Evolutionary conservation across 2,888 invertebrate genomes (phyloP).

Genomic region (Scaptomyza cyrtandrae): DNA sequence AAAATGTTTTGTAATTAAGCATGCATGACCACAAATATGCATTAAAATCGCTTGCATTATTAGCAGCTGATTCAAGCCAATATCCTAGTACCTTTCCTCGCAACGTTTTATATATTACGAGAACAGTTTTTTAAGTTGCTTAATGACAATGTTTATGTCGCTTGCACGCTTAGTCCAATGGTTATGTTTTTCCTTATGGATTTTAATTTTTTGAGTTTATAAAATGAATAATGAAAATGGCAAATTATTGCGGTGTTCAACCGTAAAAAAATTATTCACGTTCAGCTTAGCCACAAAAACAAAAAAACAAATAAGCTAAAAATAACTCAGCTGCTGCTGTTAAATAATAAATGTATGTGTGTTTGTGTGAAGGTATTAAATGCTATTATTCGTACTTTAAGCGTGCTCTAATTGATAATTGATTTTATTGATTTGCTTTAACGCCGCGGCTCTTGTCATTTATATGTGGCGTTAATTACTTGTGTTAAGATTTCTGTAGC

Average conservation of each 20-base stretch:
- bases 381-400: slow-evolving; percentile 42
- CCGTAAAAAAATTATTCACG: slow-evolving; percentile 16
- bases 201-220: slow-evolving; percentile 28
- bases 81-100: slow-evolving; percentile 1
- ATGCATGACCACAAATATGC: slow-evolving; percentile 77
- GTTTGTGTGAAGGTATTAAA: slow-evolving; percentile 32
- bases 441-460: slow-evolving; percentile 32
- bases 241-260: slow-evolving; percentile 43
- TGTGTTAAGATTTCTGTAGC: slow-evolving; percentile 34
- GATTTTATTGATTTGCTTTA: slow-evolving; percentile 67
- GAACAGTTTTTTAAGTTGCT: slow-evolving; percentile 50
- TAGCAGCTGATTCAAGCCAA: slow-evolving; percentile 49
- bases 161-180: slow-evolving; percentile 39
- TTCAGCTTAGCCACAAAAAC: background rate
- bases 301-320: background rate
- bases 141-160: slow-evolving; percentile 65
- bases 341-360: slow-evolving; percentile 1
- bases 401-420: slow-evolving; percentile 70
- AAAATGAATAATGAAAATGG: slow-evolving; percentile 52
- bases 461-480: slow-evolving; percentile 54
- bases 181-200: background rate
- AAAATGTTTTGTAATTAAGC: slow-evolving; percentile 70
- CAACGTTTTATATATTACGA: background rate
- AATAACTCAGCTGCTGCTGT: slow-evolving; percentile 19
- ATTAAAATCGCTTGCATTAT: slow-evolving; percentile 69